A percentile compares a stretch with the other conserved stretches of the same genome.
phyloP scores from a whole-genome alignment of 2,113 vertebrate species.

The Brachypteracias leptosomus region DNA sequence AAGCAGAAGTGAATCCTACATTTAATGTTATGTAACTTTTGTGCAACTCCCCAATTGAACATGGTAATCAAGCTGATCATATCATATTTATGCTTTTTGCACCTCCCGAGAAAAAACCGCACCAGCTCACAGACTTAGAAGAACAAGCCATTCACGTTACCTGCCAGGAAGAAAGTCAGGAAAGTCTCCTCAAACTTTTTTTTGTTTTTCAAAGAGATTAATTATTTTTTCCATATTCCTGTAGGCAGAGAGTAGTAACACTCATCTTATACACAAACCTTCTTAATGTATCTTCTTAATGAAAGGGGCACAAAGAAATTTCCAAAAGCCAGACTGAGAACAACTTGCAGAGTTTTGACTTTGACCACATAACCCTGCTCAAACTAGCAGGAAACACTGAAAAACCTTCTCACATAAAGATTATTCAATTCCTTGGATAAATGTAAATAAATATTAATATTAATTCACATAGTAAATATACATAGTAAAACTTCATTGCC shows the following conservation, averaged over 20 bases:
- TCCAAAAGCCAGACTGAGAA: neutral
- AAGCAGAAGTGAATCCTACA: neutral
- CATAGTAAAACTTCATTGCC: neutral
- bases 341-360: neutral
- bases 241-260: neutral
- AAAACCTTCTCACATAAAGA: neutral
- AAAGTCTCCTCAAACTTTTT: neutral
- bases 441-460: neutral
- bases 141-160: neutral
- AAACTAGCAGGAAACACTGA: neutral
- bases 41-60: neutral
- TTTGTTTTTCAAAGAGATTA: neutral
- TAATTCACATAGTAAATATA: too few relatives aligned
- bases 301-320: neutral
- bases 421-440: neutral
- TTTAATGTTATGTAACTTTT: neutral
- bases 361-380: neutral
- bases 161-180: neutral
- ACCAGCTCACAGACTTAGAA: neutral
- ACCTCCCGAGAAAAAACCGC: neutral
- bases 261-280: neutral
- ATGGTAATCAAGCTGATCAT: neutral
- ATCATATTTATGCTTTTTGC: neutral
- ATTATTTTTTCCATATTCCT: neutral
- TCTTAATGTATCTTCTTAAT: neutral